These are phyloP conservation scores for Chouioia cunea DNA, from an alignment of 2,888 invertebrate genomes.

Conservation along the genomic window DNA sequence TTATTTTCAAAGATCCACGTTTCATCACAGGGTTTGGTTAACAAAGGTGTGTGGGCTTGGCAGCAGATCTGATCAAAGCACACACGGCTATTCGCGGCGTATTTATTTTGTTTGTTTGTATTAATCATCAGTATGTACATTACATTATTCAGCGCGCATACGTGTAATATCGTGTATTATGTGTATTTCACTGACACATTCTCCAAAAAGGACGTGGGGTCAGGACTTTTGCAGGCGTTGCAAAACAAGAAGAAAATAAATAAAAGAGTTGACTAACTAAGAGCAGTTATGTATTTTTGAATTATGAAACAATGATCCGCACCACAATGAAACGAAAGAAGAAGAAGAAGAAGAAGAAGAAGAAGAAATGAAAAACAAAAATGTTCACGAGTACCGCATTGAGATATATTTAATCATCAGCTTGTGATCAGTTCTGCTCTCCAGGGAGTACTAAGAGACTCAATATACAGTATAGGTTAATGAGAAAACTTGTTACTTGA, in stretches of 20 bases:
- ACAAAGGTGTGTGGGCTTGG: constrained; percentile 36
- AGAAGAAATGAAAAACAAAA: constrained; percentile 19
- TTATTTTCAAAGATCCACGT: constrained; percentile 54
- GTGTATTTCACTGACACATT: constrained; percentile 15
- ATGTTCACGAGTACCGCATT: neutral
- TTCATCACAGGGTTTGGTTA: constrained; percentile 48
- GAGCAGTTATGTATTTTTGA: too few relatives aligned
- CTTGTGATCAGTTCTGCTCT: constrained; percentile 56
- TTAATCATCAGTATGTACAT: constrained; percentile 20
- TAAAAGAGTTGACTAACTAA: neutral
- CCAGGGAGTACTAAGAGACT: constrained; percentile 51
- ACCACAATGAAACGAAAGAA: constrained; percentile 23
- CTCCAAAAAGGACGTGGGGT: constrained; percentile 13
- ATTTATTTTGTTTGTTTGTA: constrained; percentile 9
- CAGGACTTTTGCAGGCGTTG: constrained; percentile 38
- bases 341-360: constrained; percentile 20
- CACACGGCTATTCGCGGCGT: constrained; percentile 28
- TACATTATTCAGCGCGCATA: neutral
- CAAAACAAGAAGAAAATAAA: too few relatives aligned
- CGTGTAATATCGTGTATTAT: constrained; percentile 13
- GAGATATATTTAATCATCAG: constrained; percentile 24
- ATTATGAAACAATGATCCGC: too few relatives aligned
- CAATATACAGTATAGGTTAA: constrained; percentile 38
- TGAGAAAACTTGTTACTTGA: constrained; percentile 51
- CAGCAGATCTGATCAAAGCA: constrained; percentile 62